These are phyloP conservation scores for Ormyrus rosae DNA, from an alignment of 2,888 invertebrate species.

Conservation along the genomic window DNA sequence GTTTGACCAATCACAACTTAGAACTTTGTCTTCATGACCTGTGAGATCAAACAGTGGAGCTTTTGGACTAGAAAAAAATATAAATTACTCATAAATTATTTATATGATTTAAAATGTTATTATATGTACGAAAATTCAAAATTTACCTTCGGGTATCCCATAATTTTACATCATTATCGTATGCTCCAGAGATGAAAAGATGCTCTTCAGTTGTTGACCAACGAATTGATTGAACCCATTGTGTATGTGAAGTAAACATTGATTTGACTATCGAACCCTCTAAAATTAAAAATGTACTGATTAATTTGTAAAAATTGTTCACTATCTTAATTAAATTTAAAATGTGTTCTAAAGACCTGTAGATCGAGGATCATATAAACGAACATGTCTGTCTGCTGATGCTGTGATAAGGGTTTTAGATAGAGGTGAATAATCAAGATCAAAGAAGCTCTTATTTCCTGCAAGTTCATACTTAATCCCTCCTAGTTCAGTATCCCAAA, in stretches of 20 bases:
- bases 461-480: conserved; percentile 88
- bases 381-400: conserved; percentile 92
- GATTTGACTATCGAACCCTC: conserved; percentile 92
- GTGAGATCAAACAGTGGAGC: conserved; percentile 94
- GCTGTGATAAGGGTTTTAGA: conserved; percentile 87
- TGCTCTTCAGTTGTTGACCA: conserved; percentile 92
- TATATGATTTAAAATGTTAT: conserved; percentile 21
- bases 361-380: conserved; percentile 94
- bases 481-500: conserved; percentile 95
- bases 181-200: conserved; percentile 94
- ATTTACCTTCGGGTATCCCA: conserved; percentile 95
- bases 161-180: conserved; percentile 93
- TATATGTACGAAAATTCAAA: conserved; percentile 15
- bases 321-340: background rate
- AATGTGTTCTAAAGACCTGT: conserved; percentile 79
- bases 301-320: background rate
- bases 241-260: conserved; percentile 91
- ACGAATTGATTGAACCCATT: conserved; percentile 93
- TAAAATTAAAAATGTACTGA: conserved; percentile 70
- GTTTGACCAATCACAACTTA: conserved; percentile 96
- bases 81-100: conserved; percentile 16
- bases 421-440: conserved; percentile 88
- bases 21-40: conserved; percentile 95
- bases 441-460: conserved; percentile 94
- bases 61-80: conserved; percentile 82